A percentile compares a stretch with the other conserved stretches of the same genome.
phyloP scores from a whole-genome alignment of 2,797 vertebrate species.

The Sebastes vulpes region DNA sequence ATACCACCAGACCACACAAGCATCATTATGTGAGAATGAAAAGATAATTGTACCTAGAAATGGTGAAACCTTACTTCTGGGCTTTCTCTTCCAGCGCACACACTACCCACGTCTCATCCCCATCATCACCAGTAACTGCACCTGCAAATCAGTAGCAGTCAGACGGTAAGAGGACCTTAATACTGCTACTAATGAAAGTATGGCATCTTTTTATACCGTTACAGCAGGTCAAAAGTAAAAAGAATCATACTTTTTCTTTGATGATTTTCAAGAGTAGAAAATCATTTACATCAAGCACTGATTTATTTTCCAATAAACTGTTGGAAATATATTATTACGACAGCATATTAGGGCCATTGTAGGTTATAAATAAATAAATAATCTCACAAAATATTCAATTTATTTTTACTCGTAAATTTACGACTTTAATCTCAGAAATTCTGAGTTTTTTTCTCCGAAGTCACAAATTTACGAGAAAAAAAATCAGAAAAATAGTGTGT shows the following conservation, averaged over 20 bases:
- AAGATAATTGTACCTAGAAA: background rate
- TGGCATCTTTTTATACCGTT: too few species aligned
- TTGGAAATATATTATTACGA: background rate
- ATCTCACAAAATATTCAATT: too few species aligned
- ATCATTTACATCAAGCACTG: background rate
- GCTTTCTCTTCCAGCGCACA: constrained; percentile 87
- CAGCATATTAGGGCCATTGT: background rate
- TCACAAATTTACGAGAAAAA: background rate
- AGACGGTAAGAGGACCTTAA: constrained; percentile 88
- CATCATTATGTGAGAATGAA: background rate
- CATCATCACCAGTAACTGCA: constrained; percentile 98
- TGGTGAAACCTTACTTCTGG: background rate
- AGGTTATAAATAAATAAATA: background rate
- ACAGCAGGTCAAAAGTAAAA: background rate
- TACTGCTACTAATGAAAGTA: background rate
- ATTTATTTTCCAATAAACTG: background rate
- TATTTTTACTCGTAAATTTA: background rate
- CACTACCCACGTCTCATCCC: constrained; percentile 97
- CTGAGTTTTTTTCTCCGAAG: too few species aligned
- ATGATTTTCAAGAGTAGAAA: background rate
- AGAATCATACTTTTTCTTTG: background rate
- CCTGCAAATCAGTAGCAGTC: constrained; percentile 96
- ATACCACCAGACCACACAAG: background rate
- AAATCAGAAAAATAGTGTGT: background rate
- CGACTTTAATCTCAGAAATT: background rate